These are phyloP conservation scores for Amia ocellicauda DNA, from an alignment of 2,113 vertebrate species.

Conservation along the genomic window DNA sequence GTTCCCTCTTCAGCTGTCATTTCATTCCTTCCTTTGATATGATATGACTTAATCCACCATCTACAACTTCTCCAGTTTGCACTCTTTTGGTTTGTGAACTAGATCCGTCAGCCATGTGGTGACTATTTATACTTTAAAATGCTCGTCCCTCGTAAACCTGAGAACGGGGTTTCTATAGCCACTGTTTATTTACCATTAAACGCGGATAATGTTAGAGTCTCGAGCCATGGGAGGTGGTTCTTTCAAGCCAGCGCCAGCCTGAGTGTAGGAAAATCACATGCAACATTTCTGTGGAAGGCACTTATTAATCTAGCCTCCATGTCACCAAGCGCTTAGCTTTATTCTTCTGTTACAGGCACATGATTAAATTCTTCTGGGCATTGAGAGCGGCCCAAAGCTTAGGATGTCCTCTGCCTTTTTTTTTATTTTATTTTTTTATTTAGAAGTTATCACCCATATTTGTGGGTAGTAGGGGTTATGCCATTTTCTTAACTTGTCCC, in stretches of 20 bases:
- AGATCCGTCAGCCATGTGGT: constrained; percentile 19
- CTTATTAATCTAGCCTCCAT: neutral
- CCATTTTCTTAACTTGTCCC: too few species aligned
- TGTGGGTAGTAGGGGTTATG: too few species aligned
- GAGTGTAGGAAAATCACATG: constrained; percentile 7
- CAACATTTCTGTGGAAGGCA: neutral
- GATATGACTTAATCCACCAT: constrained; percentile 11
- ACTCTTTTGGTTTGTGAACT: constrained; percentile 2
- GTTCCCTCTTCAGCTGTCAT: constrained; percentile 8
- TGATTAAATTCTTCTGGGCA: too few species aligned
- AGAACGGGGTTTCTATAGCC: constrained; percentile 14
- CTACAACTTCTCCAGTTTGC: constrained; percentile 17
- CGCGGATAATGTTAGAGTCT: neutral
- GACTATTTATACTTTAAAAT: constrained; percentile 24
- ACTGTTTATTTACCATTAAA: constrained; percentile 20
- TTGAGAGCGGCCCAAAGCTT: too few species aligned
- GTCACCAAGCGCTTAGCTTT: neutral
- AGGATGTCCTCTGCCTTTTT: too few species aligned
- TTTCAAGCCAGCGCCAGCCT: neutral
- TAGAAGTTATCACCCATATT: too few species aligned
- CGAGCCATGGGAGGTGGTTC: neutral
- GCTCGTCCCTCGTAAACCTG: constrained; percentile 11
- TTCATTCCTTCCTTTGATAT: constrained; percentile 24
- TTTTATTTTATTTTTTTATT: too few species aligned
- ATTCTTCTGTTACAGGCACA: neutral